Percentiles rank a stretch among this genome's conserved stretches.
phyloP scores from a whole-genome alignment of 2,888 invertebrate genomes.

The Drosophila rubida region DNA sequence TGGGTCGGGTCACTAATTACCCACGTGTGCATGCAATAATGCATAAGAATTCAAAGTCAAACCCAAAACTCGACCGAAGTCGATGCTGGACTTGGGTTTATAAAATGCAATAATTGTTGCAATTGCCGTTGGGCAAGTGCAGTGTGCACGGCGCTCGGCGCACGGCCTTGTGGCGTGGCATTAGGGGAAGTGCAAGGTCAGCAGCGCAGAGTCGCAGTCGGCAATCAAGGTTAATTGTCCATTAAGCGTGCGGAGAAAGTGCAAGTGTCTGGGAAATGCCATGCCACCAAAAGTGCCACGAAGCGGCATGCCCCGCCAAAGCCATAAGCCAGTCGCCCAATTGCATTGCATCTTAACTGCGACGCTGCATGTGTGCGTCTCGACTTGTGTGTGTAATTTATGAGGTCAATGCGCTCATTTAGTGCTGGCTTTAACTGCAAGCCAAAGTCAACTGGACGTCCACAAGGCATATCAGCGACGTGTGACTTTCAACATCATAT shows the following conservation, averaged over 20 bases:
- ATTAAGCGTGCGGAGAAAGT: constrained; percentile 76
- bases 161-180: constrained; percentile 29
- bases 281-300: constrained; percentile 51
- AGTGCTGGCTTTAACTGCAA: constrained; percentile 14
- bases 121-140: constrained; percentile 43
- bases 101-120: constrained; percentile 72
- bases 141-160: constrained; percentile 37
- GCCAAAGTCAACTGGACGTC: constrained; percentile 16
- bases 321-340: constrained; percentile 21
- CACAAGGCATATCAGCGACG: constrained; percentile 7
- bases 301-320: constrained; percentile 40
- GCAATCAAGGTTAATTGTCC: constrained; percentile 80
- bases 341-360: constrained; percentile 62
- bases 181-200: constrained; percentile 63
- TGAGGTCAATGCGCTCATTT: constrained; percentile 68
- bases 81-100: constrained; percentile 38
- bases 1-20: constrained; percentile 52
- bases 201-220: constrained; percentile 32
- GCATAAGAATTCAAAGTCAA: constrained; percentile 50
- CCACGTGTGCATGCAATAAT: constrained; percentile 58
- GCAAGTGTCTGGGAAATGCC: constrained; percentile 64
- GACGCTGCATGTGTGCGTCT: constrained; percentile 9
- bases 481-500: constrained; percentile 4
- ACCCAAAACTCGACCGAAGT: neutral
- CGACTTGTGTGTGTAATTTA: constrained; percentile 58